phyloP scores from a whole-genome alignment of 2,797 vertebrate genomes.

The Paguma larvata region DNA sequence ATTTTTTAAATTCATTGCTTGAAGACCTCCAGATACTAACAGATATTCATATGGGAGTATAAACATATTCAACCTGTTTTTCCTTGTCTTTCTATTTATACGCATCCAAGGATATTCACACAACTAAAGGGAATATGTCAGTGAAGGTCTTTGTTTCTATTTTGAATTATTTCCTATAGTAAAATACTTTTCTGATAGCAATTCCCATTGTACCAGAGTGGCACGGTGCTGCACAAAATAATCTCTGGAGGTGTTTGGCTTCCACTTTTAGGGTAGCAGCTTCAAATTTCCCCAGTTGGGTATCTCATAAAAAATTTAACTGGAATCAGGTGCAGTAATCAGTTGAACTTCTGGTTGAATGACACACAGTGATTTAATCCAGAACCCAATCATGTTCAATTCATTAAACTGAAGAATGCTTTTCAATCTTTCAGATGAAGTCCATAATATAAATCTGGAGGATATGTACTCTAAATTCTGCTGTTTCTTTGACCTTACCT shows the following conservation, averaged over 20 bases:
- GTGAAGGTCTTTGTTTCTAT: not conserved
- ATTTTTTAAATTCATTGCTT: not conserved
- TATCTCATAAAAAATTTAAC: constrained; percentile 75
- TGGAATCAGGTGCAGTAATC: constrained; percentile 77
- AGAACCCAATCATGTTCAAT: constrained; percentile 50
- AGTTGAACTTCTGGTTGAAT: constrained; percentile 67
- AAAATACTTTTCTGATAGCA: not conserved
- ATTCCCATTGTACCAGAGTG: not conserved
- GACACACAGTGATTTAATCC: constrained; percentile 49
- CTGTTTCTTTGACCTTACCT: not conserved
- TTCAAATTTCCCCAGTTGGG: constrained; percentile 52
- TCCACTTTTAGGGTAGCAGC: not conserved
- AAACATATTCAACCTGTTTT: not conserved
- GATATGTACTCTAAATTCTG: not conserved
- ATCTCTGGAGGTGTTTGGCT: constrained; percentile 49
- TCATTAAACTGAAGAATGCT: constrained; percentile 55
- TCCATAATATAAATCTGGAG: not conserved
- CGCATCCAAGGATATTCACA: not conserved
- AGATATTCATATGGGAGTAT: not conserved
- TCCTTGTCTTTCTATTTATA: not conserved
- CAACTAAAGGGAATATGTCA: not conserved
- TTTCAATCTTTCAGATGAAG: constrained; percentile 53
- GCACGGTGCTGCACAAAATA: not conserved
- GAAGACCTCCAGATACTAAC: not conserved
- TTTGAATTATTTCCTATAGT: not conserved